Evolutionary conservation across 2,888 invertebrate species (phyloP), one percentile per base, ranked within the genome.

Genomic region (Drosophila vallismaia): DNA sequence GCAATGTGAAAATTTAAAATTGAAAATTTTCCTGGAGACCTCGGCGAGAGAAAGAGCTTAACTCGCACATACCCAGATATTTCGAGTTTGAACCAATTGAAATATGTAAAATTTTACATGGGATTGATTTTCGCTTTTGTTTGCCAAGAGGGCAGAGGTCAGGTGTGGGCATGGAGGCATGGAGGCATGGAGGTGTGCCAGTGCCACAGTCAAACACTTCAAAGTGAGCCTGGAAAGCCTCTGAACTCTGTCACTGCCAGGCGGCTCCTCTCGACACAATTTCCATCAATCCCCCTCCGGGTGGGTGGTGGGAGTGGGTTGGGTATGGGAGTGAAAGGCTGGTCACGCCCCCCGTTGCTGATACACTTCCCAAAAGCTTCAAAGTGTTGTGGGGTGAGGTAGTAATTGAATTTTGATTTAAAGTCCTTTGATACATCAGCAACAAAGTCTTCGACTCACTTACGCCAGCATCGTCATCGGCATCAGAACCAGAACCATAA

Each of bases 321-420:
- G n/a, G n/a, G n/a, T n/a, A 1, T 19, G 19, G 19, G 19, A 19
- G 19, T 19, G 19, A 2, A 2, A 19, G 14, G 19, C 52, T 42
- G 7, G 9, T 44, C 24, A 59, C 28, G 45, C 59, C 49, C 19
- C 31, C 40, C 57, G 68, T 44, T 63, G 60, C 10, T 52, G 58
- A 29, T 52, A 31, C 75, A 72, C 69, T 73, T 71, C 76, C 71
- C 82, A 69, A 86, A 75, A 77, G 84, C 76, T 75, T 76, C 79
- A 77, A 51, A 49, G 76, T 78, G 75, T 75, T 10, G 49, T 19
- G 14, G 49, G 0, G 48, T 48, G 40, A 77, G 76, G 78, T 75
- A 75, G 81, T 89, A 89, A 89, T 89, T 89, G 89, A 89, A 88
- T 89, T 89, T 88, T 87, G 79, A 89, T 88, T 89, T 86, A 84